Evolutionary conservation across 2,888 invertebrate genomes (phyloP).

Genomic region (Spicauda simplicius): DNA sequence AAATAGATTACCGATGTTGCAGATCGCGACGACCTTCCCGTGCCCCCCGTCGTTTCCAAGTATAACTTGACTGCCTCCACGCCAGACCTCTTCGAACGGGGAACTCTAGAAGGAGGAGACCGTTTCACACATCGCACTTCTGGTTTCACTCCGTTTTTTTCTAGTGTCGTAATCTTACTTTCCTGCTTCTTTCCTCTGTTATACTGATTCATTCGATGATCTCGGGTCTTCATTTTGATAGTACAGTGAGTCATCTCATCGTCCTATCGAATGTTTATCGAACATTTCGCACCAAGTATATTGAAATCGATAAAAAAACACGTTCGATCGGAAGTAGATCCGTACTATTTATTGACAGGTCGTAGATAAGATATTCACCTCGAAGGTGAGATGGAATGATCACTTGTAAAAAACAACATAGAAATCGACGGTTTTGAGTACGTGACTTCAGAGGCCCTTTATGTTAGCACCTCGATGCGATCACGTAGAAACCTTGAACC

Average conservation of each 20-base stretch:
- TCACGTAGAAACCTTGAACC: slow-evolving; percentile 73
- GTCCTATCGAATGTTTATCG: slow-evolving; percentile 38
- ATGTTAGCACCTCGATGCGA: slow-evolving; percentile 66
- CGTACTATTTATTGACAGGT: slow-evolving; percentile 49
- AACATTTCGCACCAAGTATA: slow-evolving; percentile 44
- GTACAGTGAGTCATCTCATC: slow-evolving; percentile 42
- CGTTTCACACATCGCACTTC: slow-evolving; percentile 42
- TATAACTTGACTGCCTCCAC: slow-evolving; percentile 77
- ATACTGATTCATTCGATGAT: slow-evolving; percentile 58
- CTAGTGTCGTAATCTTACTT: slow-evolving; percentile 50
- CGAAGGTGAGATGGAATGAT: slow-evolving; percentile 65
- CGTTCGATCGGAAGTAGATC: slow-evolving; percentile 55
- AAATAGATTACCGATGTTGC: slow-evolving; percentile 66
- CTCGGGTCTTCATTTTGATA: slow-evolving; percentile 71
- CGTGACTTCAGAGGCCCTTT: slow-evolving; percentile 70
- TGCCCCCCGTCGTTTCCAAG: slow-evolving; percentile 68
- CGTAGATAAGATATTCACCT: slow-evolving; percentile 70
- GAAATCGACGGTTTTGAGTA: slow-evolving; percentile 60
- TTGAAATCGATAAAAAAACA: slow-evolving; percentile 45
- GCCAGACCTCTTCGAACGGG: slow-evolving; percentile 69
- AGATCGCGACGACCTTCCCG: slow-evolving; percentile 76
- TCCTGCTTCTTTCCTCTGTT: slow-evolving; percentile 53
- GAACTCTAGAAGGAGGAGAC: slow-evolving; percentile 45
- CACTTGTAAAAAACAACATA: slow-evolving; percentile 69
- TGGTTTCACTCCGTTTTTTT: slow-evolving; percentile 47